Evolutionary conservation across 2,113 vertebrate species (phyloP), one percentile per base, ranked within the genome.

Genomic region (Psettodes erumei): DNA sequence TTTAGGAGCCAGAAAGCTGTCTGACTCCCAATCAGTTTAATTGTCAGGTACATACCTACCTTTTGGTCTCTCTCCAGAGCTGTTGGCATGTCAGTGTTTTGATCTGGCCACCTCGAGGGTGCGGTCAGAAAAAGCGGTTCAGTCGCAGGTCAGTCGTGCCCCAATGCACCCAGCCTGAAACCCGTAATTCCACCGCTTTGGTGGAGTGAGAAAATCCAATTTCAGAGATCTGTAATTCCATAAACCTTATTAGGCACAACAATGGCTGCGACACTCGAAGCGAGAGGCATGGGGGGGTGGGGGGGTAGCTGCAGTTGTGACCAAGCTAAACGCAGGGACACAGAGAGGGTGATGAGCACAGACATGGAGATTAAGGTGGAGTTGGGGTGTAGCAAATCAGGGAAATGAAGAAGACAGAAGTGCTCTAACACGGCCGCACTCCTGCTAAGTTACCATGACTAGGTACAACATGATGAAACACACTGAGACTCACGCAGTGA

Each of bases 201-300:
- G 84, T 74, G 79, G 43, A 85, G 89, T 81, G 85, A 86, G 82
- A 78, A 91, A 94, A 93, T 92, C 90, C 91, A 90, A 91, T 93
- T 93, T 91, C 86, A 86, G 88, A 92, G 86, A 89, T 90, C 81
- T 92, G 90, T 92, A 92, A 91, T 91, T 90, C 88, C 78, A 89
- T 90, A 91, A 92, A 92, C 79, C 88, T 89, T 93, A 92, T 90
- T 91, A 92, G 75, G 85, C 81, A 86, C 79, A 88, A 90, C 86
- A 88, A 89, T 84, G 82, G 71, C 59, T 58, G 77, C 82, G 63
- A 74, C 78, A 81, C 81, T 86, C 88, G 35, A 59, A 81, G 86
- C 87, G 82, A 63, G 68, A 72, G 48, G 82, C 43, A 65, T 1
- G 64, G 61, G 40, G 62, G 11, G 11, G 38, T 10, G 38, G 32